Evolutionary conservation across 1,140 invertebrate genomes (phyloP), one percentile per base, ranked within the genome.

Genomic region (Drosophila oshimai): DNA sequence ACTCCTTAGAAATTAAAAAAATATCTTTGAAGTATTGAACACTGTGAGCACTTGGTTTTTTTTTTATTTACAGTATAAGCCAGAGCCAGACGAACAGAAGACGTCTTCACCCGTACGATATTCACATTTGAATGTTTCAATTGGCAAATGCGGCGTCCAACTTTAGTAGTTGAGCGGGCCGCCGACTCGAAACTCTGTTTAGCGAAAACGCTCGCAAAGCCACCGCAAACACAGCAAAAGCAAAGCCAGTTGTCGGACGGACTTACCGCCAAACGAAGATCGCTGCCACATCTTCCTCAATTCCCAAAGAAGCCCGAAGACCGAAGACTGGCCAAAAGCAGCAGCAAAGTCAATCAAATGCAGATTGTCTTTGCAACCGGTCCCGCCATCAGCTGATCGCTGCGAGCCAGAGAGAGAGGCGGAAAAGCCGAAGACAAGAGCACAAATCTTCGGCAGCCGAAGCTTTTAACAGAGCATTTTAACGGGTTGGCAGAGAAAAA

Each of bases 81-180:
- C 77, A 73, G 69, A 73, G 69, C 69, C 69, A 73, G 69, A 73
- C 80, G 81, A 80, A 73, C 75, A 84, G 79, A 89, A 89, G 78
- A 89, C 88, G 88, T 90, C 88, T 90, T 90, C 75, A 89, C 88
- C 73, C 89, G 88, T 86, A 83, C 88, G 88, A 78, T 89, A 90
- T 84, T 90, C 89, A 90, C 84, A 90, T 90, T 89, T 90, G 88
- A 90, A 90, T 90, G 88, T 80, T 90, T 89, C 87, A 79, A 83
- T 89, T 89, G 87, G 77, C 87, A 89, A 87, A 87, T 74, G 81
- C 74, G 77, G 88, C 77, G 60, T 84, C 87, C 77, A 89, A 80
- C 87, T 89, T 89, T 89, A 89, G 80, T 89, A 89, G 76, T 72
- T 86, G 60, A 74, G 72, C 72, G 39, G 53, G 46, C 67, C 55